Base-by-base conservation (phyloP, 2,888 invertebrate species). In the Trissoscelio sp. region DNA sequence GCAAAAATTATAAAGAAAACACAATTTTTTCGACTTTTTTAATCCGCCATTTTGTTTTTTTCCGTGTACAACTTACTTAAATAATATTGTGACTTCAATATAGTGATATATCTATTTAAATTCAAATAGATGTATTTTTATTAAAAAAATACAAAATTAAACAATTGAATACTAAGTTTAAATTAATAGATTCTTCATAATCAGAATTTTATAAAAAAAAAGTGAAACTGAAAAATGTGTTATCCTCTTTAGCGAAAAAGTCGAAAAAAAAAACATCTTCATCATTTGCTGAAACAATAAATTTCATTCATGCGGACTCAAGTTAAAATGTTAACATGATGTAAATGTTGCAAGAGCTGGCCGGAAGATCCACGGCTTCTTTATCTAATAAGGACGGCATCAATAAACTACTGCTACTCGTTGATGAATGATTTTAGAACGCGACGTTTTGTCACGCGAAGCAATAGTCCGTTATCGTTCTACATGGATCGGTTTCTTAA, bases 341-440 rank as follows among this genome's bases (percentile, higher is more conserved):
- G 55, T 58, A 51, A 64, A 79, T 72, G 58, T 58, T 72, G 64
- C 64, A 64, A 57, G 4, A 70, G 48, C 18, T 34, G 55, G 55
- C 31, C 48, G 42, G 48, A 57, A 20, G 46, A 64, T 58, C 58
- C 34, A 60, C 66, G 20, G 22, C 24, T 48, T 79, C 79, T 79
- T 79, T 79, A 79, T 79, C 79, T 79, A 73, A 60, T 79, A 73
- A 79, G 79, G 60, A 66, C 73, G 37, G 31, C 73, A 62, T 70
- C 67, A 67, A 60, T 66, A 73, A 73, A 60, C 39, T 53, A 11
- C n/a, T n/a, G n/a, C n/a, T n/a, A n/a, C n/a, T n/a, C n/a, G 34
- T 24, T 73, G 46, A 58, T 46, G 60, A 79, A 60, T 60, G 62
- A 60, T 48, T 64, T 57, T 46, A 69, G 31, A 46, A 64, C 34